Conservation (phyloP, 2,888 invertebrate genomes). For the Tridacna gigas region DNA sequence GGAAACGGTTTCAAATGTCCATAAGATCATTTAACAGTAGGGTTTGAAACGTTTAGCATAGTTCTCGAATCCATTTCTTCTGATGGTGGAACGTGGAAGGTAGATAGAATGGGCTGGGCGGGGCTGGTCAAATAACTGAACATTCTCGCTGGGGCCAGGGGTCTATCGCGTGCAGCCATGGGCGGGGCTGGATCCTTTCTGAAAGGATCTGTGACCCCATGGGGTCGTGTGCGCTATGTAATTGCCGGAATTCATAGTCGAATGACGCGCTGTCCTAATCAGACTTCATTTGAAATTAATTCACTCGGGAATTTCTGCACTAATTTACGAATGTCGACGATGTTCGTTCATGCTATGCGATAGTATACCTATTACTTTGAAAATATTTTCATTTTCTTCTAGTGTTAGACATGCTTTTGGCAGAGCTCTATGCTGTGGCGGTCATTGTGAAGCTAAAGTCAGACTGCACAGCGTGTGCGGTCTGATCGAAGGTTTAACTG, state of each 20-base stretch:
- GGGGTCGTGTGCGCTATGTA: constrained; percentile 11
- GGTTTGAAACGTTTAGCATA: constrained; percentile 16
- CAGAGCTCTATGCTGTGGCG: too few species aligned
- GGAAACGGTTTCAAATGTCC: not conserved
- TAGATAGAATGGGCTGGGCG: constrained; percentile 10
- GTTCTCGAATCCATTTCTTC: constrained; percentile 2
- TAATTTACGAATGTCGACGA: constrained; percentile 12
- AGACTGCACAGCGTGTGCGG: too few species aligned
- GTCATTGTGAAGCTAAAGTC: too few species aligned
- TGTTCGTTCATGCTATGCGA: not conserved
- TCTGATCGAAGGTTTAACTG: too few species aligned
- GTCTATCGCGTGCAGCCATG: constrained; percentile 19
- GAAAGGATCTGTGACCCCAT: constrained; percentile 11
- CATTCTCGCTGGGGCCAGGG: not conserved
- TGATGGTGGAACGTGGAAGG: constrained; percentile 15
- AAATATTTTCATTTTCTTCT: too few species aligned
- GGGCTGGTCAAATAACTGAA: constrained; percentile 18
- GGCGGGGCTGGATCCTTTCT: not conserved
- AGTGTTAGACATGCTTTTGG: too few species aligned
- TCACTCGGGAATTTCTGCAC: constrained; percentile 22
- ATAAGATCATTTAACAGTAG: constrained; percentile 11
- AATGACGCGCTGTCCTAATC: not conserved
- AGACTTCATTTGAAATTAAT: constrained; percentile 16
- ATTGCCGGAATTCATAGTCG: not conserved
- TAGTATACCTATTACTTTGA: not conserved